Base-by-base conservation (phyloP, 2,888 invertebrate genomes). In the Diloba caeruleocephala region DNA sequence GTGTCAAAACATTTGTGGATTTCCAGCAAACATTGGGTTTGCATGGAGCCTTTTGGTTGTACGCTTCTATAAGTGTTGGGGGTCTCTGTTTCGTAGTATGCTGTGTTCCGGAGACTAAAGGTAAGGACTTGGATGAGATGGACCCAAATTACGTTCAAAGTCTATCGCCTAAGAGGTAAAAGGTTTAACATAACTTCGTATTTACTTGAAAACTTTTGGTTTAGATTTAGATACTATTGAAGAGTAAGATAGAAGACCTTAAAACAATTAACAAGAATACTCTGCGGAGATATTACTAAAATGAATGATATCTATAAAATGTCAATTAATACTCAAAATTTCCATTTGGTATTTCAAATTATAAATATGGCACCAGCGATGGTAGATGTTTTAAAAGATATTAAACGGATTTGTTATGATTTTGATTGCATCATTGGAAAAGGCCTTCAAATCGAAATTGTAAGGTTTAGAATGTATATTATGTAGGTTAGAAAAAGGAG, bases 81-180 rank as follows among this genome's bases (percentile, higher is more conserved):
- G 97, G 97, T 12, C 91, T 98, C 8, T 96, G 97, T 82, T 98
- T 98, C 85, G 97, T 98, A 1, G 96, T 97, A 2, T 96, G 96
- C 78, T 97, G 96, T 82, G 97, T 98, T 6, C 98, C 98, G 0
- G 98, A 98, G 90, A 98, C 98, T 3, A 98, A 97, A 85, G 98
- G 98, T 0, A 96, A 96, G 71, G 97, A 98, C 81, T 92, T 98
- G 73, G 97, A 97, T 82, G 98, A 98, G 87, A 98, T 98, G 95
- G 96, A 97, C 80, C 95, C 96, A 23, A 95, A 95, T 76, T 95
- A 95, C 74, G 94, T 95, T 26, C 91, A 88, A 62, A 93, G 85
- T 80, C 73, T 93, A 8, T 92, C 92, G 0, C 90, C 90, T 7
- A 93, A 92, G 56, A 88, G 92, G 80, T 93, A 92, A 83, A 76